These are phyloP conservation scores for Sphenopsis melanotis DNA, from an alignment of 2,797 vertebrate genomes.

Conservation along the genomic window DNA sequence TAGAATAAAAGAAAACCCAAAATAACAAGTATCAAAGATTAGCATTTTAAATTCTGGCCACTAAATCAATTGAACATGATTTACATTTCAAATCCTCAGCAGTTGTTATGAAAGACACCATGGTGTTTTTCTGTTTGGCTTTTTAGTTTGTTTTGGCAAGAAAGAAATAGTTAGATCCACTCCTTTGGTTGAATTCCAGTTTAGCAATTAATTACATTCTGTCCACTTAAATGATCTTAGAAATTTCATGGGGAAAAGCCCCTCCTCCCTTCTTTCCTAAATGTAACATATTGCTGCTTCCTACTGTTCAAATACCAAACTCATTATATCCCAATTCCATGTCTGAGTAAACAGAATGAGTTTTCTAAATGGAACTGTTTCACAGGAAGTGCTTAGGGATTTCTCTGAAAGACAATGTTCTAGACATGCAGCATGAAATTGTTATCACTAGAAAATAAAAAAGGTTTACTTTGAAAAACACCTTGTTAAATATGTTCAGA, in stretches of 20 bases:
- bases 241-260: neutral
- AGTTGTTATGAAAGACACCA: neutral
- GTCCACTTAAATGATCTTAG: neutral
- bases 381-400: neutral
- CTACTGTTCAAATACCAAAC: neutral
- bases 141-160: neutral
- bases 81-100: neutral
- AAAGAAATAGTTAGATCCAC: neutral
- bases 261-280: neutral
- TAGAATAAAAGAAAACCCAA: neutral
- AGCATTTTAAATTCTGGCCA: neutral
- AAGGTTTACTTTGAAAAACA: neutral
- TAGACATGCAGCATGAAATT: neutral
- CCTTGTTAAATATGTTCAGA: neutral
- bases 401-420: neutral
- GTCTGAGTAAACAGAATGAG: neutral
- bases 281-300: neutral
- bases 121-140: neutral
- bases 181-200: neutral
- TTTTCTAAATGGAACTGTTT: neutral
- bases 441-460: neutral
- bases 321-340: neutral
- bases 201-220: constrained; percentile 16
- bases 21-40: neutral
- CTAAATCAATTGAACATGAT: neutral